A percentile compares a stretch with the other conserved stretches of the same genome.
Evolutionary conservation across 1,140 invertebrate genomes (phyloP).

Genomic region (Leptinotarsa undecemlineata): DNA sequence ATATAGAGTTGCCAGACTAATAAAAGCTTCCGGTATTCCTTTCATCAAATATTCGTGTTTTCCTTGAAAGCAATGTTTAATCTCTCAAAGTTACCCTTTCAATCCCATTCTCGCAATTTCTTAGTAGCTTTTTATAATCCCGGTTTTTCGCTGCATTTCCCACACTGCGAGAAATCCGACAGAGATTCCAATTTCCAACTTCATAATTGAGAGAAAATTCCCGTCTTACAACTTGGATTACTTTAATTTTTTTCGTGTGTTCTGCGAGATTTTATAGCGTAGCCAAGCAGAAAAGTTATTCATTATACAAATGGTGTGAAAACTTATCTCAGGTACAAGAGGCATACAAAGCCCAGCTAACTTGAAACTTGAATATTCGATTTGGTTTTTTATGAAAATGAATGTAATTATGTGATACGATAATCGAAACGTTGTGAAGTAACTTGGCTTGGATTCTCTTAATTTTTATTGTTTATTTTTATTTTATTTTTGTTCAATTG

Average conservation of each 20-base stretch:
- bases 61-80: constrained; percentile 12
- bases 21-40: background rate
- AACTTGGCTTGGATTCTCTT: no score
- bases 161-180: background rate
- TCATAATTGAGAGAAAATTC: background rate
- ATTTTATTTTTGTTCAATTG: no score
- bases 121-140: constrained; percentile 20
- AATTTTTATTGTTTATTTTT: no score
- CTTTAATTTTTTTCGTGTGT: background rate
- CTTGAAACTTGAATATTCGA: no score
- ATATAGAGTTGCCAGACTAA: constrained; percentile 1
- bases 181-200: background rate
- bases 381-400: no score
- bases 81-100: constrained; percentile 9
- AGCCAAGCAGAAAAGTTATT: no score
- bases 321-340: no score
- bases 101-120: constrained; percentile 21
- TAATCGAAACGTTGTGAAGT: no score
- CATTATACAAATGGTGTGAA: no score
- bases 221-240: background rate
- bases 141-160: background rate
- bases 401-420: no score
- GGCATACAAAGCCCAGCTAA: no score
- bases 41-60: constrained; percentile 16
- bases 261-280: no score